Conservation (phyloP, 1,140 invertebrate genomes). For the Oryctes rhinoceros region DNA sequence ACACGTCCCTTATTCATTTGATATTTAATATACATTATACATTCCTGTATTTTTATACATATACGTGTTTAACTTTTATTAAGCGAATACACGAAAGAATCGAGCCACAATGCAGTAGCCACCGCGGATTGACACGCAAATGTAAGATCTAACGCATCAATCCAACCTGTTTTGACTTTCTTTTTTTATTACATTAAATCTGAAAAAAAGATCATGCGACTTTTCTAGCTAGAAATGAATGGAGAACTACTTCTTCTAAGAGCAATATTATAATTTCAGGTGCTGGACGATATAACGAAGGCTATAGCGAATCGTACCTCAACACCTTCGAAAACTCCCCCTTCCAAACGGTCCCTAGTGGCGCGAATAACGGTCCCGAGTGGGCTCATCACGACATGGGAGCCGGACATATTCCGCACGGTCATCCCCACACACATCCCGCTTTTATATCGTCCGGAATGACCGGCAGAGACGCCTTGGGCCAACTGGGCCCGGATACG, state of each 20-base stretch:
- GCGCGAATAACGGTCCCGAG: conserved; percentile 65
- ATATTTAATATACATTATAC: too few species aligned
- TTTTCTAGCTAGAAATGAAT: too few species aligned
- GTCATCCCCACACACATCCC: conserved; percentile 67
- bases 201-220: too few species aligned
- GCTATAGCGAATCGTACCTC: conserved; percentile 69
- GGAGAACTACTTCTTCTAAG: neutral
- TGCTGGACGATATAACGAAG: conserved; percentile 72
- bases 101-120: too few species aligned
- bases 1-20: too few species aligned
- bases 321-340: conserved; percentile 75
- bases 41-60: too few species aligned
- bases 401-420: conserved; percentile 51
- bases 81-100: too few species aligned
- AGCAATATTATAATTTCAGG: conserved; percentile 52
- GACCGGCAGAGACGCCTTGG: conserved; percentile 62
- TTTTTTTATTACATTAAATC: too few species aligned
- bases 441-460: conserved; percentile 67
- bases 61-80: too few species aligned
- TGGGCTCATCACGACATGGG: conserved; percentile 59
- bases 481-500: conserved; percentile 67
- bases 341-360: conserved; percentile 84
- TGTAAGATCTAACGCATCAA: too few species aligned
- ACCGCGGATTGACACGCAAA: too few species aligned
- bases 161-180: too few species aligned